Evolutionary conservation across 2,888 invertebrate species (phyloP).

Genomic region (Dynastes maya): DNA sequence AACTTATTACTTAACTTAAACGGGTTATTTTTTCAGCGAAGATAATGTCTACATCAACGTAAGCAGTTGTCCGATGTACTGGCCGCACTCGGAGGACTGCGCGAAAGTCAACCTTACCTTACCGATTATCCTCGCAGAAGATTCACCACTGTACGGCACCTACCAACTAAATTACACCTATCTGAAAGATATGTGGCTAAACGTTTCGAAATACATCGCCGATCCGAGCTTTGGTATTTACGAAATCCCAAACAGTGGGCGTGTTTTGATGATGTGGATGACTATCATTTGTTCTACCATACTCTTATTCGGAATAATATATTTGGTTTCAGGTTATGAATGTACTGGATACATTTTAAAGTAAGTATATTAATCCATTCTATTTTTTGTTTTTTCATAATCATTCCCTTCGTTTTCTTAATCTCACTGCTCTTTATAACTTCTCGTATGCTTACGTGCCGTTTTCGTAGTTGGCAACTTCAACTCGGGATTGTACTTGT

Average conservation of each 20-base stretch:
- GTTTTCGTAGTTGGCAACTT: too few relatives aligned
- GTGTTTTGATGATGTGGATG: constrained; percentile 15
- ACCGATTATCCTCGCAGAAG: constrained; percentile 52
- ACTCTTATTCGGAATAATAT: constrained; percentile 16
- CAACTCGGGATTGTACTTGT: too few relatives aligned
- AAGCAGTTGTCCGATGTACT: constrained; percentile 52
- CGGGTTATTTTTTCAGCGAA: background rate
- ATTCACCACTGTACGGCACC: background rate
- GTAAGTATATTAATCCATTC: background rate
- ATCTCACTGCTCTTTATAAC: too few relatives aligned
- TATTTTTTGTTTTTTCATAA: background rate
- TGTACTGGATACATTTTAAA: constrained; percentile 30
- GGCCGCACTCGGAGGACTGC: constrained; percentile 55
- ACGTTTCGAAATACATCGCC: background rate
- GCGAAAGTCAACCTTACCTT: constrained; percentile 53
- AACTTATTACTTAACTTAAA: too few relatives aligned
- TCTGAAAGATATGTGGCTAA: constrained; percentile 56
- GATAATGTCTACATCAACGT: constrained; percentile 49
- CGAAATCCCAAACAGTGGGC: constrained; percentile 46
- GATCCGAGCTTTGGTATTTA: constrained; percentile 45
- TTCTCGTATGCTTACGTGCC: too few relatives aligned
- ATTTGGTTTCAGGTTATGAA: constrained; percentile 31
- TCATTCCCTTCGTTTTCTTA: too few relatives aligned
- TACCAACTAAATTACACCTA: constrained; percentile 54
- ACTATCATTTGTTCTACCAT: constrained; percentile 9